Evolutionary conservation across 2,113 vertebrate genomes (phyloP), one percentile per base, ranked within the genome.

Genomic region (Brachirus orientalis): DNA sequence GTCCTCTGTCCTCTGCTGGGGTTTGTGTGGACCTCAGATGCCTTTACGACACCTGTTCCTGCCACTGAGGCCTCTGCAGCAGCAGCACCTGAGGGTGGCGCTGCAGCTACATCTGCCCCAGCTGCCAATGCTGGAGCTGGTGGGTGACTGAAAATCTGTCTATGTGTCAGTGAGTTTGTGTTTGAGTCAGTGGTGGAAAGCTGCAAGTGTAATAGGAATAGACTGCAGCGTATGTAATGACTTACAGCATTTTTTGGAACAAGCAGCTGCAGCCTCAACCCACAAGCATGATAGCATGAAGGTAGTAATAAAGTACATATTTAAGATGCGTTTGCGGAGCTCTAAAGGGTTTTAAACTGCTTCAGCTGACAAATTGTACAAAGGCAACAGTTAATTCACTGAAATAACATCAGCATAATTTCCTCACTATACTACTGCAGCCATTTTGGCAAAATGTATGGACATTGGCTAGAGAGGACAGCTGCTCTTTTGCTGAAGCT

Each of bases 41-140:
- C 95, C 89, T 98, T 98, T 91, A 92, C 96, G 86, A 91, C 95
- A 91, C 94, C 96, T 91, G 94, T 94, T 75, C 92, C 96, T 92
- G 92, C 95, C 63, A 87, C 93, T 82, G 97, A 98, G 89, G 89
- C 94, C 89, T 87, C 96, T 83, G 90, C 94, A 84, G 84, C 94
- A 80, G 20, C 50, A 35, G 53, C 53, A 40, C 12, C 83, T 53
- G 96, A 98, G 83, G 95, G 96, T 72, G 96, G 93, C 48, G 90
- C 94, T 69, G 91, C 95, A 63, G 88, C 95, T 73, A 88, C 95
- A 72, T 91, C 95, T 78, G 88, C 94, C 91, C 94, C 95, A 66
- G 95, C 95, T 85, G 86, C 95, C 51, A 89, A 95, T 85, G 85
- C 95, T 90, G 95, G 80, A 86, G 83, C 84, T 63, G 89, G 88